phyloP scores from a whole-genome alignment of 2,888 invertebrate species.

The Blastobasis adustella region DNA sequence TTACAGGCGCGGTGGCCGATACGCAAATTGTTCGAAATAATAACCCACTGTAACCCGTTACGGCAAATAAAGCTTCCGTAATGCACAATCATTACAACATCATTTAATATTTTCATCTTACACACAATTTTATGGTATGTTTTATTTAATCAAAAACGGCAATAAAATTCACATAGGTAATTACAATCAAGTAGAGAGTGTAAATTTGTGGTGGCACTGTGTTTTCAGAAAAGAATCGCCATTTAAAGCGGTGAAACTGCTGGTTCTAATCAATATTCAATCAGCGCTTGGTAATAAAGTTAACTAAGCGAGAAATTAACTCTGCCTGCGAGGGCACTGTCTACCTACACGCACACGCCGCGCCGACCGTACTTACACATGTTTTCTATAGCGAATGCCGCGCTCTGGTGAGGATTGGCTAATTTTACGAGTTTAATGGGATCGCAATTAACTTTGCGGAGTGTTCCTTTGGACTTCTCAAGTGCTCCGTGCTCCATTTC shows the following conservation, averaged over 20 bases:
- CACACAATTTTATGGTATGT: slow-evolving; percentile 49
- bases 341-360: slow-evolving; percentile 10
- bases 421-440: too few species aligned
- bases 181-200: slow-evolving; percentile 65
- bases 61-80: too few species aligned
- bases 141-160: slow-evolving; percentile 61
- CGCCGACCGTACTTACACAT: too few species aligned
- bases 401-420: too few species aligned
- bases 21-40: too few species aligned
- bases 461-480: too few species aligned
- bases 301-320: slow-evolving; percentile 74
- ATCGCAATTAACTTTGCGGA: too few species aligned
- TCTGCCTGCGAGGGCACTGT: slow-evolving; percentile 35
- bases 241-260: slow-evolving; percentile 58
- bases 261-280: slow-evolving; percentile 72
- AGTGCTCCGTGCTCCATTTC: too few species aligned
- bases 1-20: too few species aligned
- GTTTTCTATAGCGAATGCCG: too few species aligned
- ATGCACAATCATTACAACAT: not conserved
- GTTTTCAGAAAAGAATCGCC: slow-evolving; percentile 61
- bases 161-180: slow-evolving; percentile 56
- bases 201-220: slow-evolving; percentile 62
- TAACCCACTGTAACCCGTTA: too few species aligned
- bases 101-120: slow-evolving; percentile 14
- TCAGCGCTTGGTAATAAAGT: slow-evolving; percentile 63